Evolutionary conservation across 2,797 vertebrate genomes (phyloP).

Genomic region (Eurystomus glaucurus): DNA sequence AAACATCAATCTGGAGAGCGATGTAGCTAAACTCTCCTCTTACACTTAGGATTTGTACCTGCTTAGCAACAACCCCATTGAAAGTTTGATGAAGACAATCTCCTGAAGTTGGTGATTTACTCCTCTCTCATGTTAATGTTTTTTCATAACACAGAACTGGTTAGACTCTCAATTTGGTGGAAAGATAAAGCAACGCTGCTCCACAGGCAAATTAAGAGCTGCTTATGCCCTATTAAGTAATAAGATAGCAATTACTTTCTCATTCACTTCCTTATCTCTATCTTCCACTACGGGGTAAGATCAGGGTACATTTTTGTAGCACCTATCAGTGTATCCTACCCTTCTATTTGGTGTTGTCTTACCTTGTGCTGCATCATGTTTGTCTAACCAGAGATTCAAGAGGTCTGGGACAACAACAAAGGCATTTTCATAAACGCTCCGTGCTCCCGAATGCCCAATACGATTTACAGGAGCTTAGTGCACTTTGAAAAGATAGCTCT

Average conservation of each 20-base stretch:
- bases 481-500: neutral
- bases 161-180: neutral
- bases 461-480: neutral
- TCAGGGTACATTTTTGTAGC: neutral
- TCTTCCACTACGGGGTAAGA: neutral
- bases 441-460: neutral
- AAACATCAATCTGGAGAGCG: neutral
- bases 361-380: neutral
- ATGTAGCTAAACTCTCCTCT: neutral
- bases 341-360: neutral
- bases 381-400: neutral
- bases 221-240: neutral
- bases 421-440: neutral
- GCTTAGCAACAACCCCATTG: neutral
- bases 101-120: neutral
- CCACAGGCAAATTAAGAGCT: neutral
- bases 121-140: neutral
- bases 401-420: neutral
- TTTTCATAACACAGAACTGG: neutral
- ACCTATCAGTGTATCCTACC: neutral
- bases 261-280: neutral
- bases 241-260: neutral
- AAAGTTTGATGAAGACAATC: neutral
- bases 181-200: neutral
- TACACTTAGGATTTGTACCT: neutral